Evolutionary conservation across 53 echinoderm and acorn worm species (phyloP).

Genomic region (Stichopus horrens): DNA sequence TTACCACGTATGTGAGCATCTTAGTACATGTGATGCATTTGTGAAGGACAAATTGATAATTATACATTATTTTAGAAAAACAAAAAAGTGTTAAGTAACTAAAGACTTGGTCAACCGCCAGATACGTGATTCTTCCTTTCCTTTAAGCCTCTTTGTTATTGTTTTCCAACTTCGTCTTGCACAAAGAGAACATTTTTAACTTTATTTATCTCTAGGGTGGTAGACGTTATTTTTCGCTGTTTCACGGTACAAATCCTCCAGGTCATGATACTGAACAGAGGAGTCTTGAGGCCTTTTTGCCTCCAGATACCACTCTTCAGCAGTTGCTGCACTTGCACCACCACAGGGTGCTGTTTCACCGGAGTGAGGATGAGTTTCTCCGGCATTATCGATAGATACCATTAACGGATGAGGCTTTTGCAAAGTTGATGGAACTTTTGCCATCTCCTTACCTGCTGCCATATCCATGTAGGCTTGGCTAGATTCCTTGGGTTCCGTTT

Average conservation of each 20-base stretch:
- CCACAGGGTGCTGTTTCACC: background rate
- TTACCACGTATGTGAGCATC: too few species aligned
- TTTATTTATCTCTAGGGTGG: conserved; percentile 1
- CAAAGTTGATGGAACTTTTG: background rate
- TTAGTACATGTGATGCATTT: too few species aligned
- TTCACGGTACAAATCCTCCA: conserved; percentile 36
- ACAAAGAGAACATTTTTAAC: background rate
- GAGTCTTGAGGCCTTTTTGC: conserved; percentile 1
- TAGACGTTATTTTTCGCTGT: conserved; percentile 32
- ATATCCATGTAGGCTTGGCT: conserved; percentile 40
- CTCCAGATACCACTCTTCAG: conserved; percentile 18
- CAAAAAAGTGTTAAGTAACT: too few species aligned
- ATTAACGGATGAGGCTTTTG: background rate
- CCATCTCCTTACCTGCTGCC: conserved; percentile 14
- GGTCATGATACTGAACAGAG: conserved; percentile 11
- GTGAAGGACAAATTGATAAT: too few species aligned
- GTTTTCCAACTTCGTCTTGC: background rate
- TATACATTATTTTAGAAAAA: too few species aligned
- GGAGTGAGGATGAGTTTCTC: background rate
- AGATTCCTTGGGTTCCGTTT: background rate
- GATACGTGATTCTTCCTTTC: background rate
- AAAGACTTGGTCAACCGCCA: too few species aligned
- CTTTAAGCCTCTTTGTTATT: background rate
- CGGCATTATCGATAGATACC: background rate
- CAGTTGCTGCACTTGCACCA: background rate